Conservation (phyloP, 2,797 vertebrate species). For the Hypotaenidia okinawae region DNA sequence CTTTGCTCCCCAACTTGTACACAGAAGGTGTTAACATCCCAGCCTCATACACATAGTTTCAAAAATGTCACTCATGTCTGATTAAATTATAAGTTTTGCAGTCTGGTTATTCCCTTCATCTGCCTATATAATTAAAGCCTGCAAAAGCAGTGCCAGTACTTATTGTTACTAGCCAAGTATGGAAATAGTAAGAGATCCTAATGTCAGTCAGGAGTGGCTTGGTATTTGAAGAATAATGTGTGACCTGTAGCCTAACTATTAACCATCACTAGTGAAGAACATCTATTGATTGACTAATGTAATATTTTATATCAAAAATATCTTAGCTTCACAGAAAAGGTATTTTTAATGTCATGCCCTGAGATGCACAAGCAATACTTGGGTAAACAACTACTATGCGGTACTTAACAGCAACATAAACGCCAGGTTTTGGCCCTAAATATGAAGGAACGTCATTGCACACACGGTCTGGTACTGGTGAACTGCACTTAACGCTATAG, state of each 20-base stretch:
- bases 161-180: fast-evolving
- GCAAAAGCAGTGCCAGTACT: not conserved
- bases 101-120: not conserved
- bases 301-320: not conserved
- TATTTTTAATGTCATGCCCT: not conserved
- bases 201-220: too few relatives aligned
- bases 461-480: fast-evolving
- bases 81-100: not conserved
- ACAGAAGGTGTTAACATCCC: not conserved
- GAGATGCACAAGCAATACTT: not conserved
- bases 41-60: fast-evolving
- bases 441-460: fast-evolving
- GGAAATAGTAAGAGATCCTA: not conserved
- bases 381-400: fast-evolving
- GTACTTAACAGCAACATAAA: too few relatives aligned
- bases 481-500: fast-evolving
- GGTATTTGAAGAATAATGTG: fast-evolving
- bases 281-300: fast-evolving
- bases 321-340: not conserved
- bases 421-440: not conserved
- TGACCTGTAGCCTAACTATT: not conserved
- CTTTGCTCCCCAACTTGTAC: not conserved
- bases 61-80: not conserved
- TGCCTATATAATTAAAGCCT: not conserved
- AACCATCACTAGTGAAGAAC: not conserved